These are phyloP conservation scores for Oriolus oriolus DNA, from an alignment of 2,113 vertebrate genomes.

Conservation along the genomic window DNA sequence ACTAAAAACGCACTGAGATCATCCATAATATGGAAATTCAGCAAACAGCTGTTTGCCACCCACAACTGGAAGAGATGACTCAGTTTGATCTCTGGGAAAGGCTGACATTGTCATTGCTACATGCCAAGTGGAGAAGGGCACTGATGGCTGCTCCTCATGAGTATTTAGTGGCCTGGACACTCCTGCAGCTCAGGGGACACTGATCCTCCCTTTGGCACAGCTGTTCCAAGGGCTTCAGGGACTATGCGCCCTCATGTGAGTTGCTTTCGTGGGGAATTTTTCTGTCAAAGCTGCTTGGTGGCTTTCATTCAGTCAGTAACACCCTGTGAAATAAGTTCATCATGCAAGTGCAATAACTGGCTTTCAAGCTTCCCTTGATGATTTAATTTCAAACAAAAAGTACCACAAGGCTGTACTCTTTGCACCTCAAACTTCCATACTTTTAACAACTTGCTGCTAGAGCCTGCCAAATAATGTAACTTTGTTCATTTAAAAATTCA, in stretches of 20 bases:
- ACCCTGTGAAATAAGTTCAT: neutral
- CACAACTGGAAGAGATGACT: neutral
- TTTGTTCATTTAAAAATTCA: constrained; percentile 32
- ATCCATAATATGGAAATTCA: neutral
- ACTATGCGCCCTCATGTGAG: neutral
- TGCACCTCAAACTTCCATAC: neutral
- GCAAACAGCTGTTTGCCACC: neutral
- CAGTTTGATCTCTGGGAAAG: neutral
- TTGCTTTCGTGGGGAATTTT: neutral
- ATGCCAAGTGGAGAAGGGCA: neutral
- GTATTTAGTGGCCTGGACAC: neutral
- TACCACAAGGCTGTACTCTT: neutral
- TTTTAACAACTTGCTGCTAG: constrained; percentile 33
- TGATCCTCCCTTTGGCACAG: neutral
- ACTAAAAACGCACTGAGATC: neutral
- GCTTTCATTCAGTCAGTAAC: neutral
- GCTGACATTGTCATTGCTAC: neutral
- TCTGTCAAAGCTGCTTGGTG: neutral
- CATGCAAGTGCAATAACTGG: neutral
- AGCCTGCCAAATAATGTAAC: constrained; percentile 28
- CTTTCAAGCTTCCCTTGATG: constrained; percentile 16
- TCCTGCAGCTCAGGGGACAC: neutral
- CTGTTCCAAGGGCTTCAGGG: neutral
- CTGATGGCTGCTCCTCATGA: neutral
- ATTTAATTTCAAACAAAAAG: constrained; percentile 51